Conservation (phyloP, 2,888 invertebrate genomes). For the Dynastes maya region DNA sequence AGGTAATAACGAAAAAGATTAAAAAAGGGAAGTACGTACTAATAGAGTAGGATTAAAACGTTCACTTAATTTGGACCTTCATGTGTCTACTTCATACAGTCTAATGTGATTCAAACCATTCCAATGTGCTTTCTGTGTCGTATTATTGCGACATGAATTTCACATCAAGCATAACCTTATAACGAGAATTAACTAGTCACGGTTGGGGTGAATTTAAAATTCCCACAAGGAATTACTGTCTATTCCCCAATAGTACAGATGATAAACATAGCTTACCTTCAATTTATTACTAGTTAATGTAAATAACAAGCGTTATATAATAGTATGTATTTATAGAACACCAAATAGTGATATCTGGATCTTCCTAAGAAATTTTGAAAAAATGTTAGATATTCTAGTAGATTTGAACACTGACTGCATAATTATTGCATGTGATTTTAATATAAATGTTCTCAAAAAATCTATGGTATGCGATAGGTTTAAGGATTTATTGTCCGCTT, state of each 20-base stretch:
- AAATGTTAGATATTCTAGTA: too few species aligned
- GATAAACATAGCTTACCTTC: not conserved
- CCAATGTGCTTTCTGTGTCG: slow-evolving; percentile 19
- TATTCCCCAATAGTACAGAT: not conserved
- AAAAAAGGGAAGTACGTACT: too few species aligned
- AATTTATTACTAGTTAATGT: not conserved
- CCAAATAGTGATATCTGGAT: too few species aligned
- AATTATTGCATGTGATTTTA: too few species aligned
- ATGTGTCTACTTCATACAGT: not conserved
- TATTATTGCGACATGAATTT: slow-evolving; percentile 20
- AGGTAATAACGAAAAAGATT: too few species aligned
- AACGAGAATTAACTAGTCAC: not conserved
- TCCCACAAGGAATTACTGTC: not conserved
- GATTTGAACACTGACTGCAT: too few species aligned
- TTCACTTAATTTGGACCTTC: not conserved
- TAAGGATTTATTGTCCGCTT: too few species aligned
- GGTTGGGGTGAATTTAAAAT: not conserved
- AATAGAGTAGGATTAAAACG: not conserved
- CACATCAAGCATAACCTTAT: slow-evolving; percentile 6
- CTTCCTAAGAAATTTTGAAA: too few species aligned
- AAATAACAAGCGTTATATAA: too few species aligned
- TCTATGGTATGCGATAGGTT: too few species aligned
- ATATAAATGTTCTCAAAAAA: too few species aligned
- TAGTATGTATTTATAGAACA: too few species aligned
- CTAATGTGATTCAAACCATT: slow-evolving; percentile 6